Evolutionary conservation across 2,113 vertebrate genomes (phyloP).

Genomic region (Phasianus colchicus): DNA sequence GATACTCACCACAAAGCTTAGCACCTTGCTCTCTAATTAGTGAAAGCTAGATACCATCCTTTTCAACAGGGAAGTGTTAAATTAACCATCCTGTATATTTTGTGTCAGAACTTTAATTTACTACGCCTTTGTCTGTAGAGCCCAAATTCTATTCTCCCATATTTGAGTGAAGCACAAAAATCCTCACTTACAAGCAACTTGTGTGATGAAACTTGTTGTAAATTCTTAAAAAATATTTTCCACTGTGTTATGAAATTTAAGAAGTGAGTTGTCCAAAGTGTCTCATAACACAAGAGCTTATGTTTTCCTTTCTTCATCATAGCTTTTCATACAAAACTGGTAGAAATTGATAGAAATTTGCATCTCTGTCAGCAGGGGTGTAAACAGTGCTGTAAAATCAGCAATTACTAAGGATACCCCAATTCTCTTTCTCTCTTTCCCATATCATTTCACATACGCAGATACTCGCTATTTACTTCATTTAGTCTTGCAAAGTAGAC

Average conservation of each 20-base stretch:
- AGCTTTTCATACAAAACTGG: not conserved
- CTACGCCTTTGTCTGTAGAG: not conserved
- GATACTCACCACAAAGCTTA: not conserved
- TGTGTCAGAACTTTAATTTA: not conserved
- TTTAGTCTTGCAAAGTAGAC: not conserved
- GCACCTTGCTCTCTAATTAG: not conserved
- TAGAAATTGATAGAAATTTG: not conserved
- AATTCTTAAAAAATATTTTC: not conserved
- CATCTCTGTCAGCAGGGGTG: not conserved
- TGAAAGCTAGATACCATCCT: not conserved
- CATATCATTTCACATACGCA: not conserved
- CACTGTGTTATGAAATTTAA: not conserved
- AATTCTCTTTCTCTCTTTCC: not conserved
- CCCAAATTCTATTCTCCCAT: not conserved
- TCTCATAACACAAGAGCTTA: not conserved
- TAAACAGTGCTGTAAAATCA: not conserved
- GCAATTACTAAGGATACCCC: not conserved
- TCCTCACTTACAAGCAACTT: not conserved
- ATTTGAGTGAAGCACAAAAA: not conserved
- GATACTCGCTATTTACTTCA: not conserved
- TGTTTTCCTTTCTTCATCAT: not conserved
- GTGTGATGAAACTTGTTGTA: not conserved
- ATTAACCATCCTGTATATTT: not conserved
- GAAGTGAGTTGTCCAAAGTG: not conserved
- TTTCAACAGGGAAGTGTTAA: not conserved